These are phyloP conservation scores for Miniopterus natalensis DNA, from an alignment of 2,113 vertebrate genomes.

Conservation along the genomic window DNA sequence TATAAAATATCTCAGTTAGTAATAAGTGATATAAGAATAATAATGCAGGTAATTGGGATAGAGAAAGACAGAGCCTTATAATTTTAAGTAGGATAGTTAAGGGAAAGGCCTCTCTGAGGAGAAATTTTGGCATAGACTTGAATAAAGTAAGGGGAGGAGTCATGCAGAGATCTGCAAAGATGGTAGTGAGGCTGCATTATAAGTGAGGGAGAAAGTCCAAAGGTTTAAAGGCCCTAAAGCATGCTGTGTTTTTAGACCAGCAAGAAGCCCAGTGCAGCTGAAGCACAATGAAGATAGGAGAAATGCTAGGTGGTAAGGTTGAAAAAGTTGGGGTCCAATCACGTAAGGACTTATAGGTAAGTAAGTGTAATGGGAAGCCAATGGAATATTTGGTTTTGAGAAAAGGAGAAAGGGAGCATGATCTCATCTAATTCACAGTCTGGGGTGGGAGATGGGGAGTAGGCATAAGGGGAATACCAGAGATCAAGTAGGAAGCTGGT, in stretches of 20 bases:
- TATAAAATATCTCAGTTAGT: slow-evolving; percentile 23
- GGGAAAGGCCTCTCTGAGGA: neutral
- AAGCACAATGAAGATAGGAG: neutral
- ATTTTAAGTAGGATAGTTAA: slow-evolving; percentile 45
- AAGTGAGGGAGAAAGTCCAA: neutral
- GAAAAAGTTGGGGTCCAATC: neutral
- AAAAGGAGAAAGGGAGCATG: neutral
- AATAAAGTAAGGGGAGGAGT: neutral
- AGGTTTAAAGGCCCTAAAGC: neutral
- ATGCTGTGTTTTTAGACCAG: neutral
- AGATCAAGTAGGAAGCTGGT: neutral
- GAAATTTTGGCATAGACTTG: neutral
- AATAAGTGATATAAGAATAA: slow-evolving; percentile 29
- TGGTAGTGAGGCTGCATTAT: neutral
- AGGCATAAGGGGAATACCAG: neutral
- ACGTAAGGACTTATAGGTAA: neutral
- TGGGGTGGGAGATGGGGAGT: neutral
- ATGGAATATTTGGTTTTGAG: neutral
- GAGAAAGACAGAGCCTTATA: neutral
- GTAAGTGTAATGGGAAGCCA: neutral
- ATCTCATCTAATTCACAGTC: neutral
- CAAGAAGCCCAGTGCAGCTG: neutral
- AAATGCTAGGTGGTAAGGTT: neutral
- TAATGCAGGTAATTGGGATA: neutral
- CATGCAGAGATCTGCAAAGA: neutral